These are phyloP conservation scores for Temnothorax longispinosus DNA, from an alignment of 1,140 invertebrate species.

Conservation along the genomic window DNA sequence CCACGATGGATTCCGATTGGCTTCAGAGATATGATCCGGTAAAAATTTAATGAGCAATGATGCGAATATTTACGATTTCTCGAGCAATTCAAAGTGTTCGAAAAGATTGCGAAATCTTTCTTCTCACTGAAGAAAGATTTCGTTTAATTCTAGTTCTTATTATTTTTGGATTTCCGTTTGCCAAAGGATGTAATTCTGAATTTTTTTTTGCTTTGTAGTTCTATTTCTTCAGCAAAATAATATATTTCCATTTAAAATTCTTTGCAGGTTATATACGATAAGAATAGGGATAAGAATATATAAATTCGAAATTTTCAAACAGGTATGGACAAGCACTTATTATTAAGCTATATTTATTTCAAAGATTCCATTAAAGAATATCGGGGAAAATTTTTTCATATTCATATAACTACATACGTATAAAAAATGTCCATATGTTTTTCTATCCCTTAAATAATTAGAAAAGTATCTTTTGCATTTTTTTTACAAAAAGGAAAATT, in stretches of 20 bases:
- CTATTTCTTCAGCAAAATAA: not conserved
- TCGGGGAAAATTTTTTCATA: not conserved
- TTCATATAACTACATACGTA: no score
- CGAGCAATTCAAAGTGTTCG: not conserved
- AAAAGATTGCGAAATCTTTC: not conserved
- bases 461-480: no score
- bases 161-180: not conserved
- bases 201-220: not conserved
- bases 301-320: not conserved
- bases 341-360: not conserved
- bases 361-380: not conserved
- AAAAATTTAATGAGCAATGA: conserved; percentile 76
- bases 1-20: conserved; percentile 80
- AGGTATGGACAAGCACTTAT: not conserved
- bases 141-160: not conserved
- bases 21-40: conserved; percentile 87
- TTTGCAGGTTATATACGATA: not conserved
- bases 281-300: not conserved
- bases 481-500: no score
- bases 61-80: not conserved
- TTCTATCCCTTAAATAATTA: no score
- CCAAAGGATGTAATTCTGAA: not conserved
- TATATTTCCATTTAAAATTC: not conserved
- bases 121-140: not conserved
- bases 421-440: no score